Conservation (phyloP, 1,140 invertebrate genomes). For the Rhynchophorus ferrugineus region DNA sequence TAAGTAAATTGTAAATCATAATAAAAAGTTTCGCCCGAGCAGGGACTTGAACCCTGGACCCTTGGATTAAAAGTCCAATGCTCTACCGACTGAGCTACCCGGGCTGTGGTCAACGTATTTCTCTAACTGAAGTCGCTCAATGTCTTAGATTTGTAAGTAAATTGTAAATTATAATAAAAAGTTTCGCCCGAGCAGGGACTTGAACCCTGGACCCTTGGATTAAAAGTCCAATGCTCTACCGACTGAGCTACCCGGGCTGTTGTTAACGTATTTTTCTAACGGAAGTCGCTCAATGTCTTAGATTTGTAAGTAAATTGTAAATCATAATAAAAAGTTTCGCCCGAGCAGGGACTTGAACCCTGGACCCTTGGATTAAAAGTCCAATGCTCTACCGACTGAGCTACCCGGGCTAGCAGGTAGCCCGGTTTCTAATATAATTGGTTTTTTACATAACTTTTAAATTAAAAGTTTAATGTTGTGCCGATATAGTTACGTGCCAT, state of each 20-base stretch:
- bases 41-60: conserved; percentile 71
- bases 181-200: conserved; percentile 73
- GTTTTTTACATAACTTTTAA: too few species aligned
- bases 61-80: conserved; percentile 71
- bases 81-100: conserved; percentile 71
- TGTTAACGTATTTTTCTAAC: too few species aligned
- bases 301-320: too few species aligned
- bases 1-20: too few species aligned
- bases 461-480: too few species aligned
- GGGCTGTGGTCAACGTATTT: too few species aligned
- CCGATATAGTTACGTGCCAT: too few species aligned
- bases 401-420: conserved; percentile 66
- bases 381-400: conserved; percentile 73
- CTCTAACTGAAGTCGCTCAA: too few species aligned
- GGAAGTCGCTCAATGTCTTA: too few species aligned
- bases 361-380: conserved; percentile 73
- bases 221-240: conserved; percentile 71
- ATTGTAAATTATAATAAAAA: too few species aligned
- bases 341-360: conserved; percentile 74
- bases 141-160: too few species aligned
- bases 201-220: conserved; percentile 70
- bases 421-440: too few species aligned
- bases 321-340: conserved; percentile 45
- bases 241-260: conserved; percentile 67
- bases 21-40: conserved; percentile 53